phyloP scores from a whole-genome alignment of 1,140 invertebrate species.

The Fopius arisanus region DNA sequence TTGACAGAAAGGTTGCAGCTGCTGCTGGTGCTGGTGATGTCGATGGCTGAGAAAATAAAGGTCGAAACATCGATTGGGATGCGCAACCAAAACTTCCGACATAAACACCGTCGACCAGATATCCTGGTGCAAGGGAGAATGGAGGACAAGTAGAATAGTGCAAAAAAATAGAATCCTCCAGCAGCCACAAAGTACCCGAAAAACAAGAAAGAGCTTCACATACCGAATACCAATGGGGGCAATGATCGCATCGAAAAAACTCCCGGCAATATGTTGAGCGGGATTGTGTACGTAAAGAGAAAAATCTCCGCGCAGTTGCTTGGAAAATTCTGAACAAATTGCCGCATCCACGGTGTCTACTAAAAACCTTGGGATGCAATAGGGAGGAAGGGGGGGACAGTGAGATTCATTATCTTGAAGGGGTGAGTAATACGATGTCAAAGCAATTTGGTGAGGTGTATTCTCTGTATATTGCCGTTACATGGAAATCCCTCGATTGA shows the following conservation, averaged over 20 bases:
- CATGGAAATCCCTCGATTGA: no score
- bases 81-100: not conserved
- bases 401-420: no score
- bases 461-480: no score
- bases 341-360: no score
- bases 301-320: not conserved
- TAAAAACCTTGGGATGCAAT: no score
- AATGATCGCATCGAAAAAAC: not conserved
- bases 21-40: no score
- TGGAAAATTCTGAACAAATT: no score
- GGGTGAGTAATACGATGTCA: no score
- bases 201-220: not conserved
- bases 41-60: not conserved
- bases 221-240: not conserved
- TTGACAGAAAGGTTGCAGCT: not conserved
- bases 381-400: no score
- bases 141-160: not conserved
- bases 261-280: not conserved
- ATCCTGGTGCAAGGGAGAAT: not conserved
- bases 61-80: not conserved
- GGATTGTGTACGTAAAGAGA: not conserved
- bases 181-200: not conserved
- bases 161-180: not conserved
- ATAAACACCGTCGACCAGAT: not conserved
- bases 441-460: no score